Evolutionary conservation across 2,888 invertebrate species (phyloP).

Genomic region (Drosophila subsilvestris): DNA sequence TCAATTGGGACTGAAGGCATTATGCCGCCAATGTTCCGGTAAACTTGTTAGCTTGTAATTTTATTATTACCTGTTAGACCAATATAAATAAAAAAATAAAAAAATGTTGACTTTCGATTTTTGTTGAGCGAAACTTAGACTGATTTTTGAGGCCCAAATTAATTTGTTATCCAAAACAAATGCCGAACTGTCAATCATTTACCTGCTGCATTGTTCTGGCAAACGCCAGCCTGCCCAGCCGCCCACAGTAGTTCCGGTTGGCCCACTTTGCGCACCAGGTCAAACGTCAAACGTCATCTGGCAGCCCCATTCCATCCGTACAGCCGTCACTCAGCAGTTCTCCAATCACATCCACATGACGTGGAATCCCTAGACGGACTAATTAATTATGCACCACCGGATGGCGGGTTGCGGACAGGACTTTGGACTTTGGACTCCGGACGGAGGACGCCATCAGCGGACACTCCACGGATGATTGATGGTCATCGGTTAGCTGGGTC

Average conservation of each 20-base stretch:
- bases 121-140: too few relatives aligned
- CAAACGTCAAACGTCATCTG: slow-evolving; percentile 23
- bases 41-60: too few relatives aligned
- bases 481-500: slow-evolving; percentile 11
- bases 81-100: too few relatives aligned
- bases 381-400: slow-evolving; percentile 64
- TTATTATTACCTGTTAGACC: too few relatives aligned
- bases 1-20: too few relatives aligned
- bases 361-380: slow-evolving; percentile 14
- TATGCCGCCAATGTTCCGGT: too few relatives aligned
- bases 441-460: background rate
- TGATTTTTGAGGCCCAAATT: background rate
- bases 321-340: background rate
- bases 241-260: slow-evolving; percentile 14
- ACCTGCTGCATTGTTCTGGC: background rate
- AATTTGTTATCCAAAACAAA: background rate
- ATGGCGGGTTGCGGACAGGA: slow-evolving; percentile 20
- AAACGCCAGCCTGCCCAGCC: too few relatives aligned
- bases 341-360: slow-evolving; percentile 6
- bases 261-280: slow-evolving; percentile 34
- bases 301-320: background rate
- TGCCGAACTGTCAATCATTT: slow-evolving; percentile 17
- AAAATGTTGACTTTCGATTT: too few relatives aligned
- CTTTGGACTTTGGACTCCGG: background rate
- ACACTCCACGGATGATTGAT: slow-evolving; percentile 31